A percentile compares a stretch with the other conserved stretches of the same genome.
Conservation (phyloP, 2,888 invertebrate genomes). For the Dolichopus griseipennis region DNA sequence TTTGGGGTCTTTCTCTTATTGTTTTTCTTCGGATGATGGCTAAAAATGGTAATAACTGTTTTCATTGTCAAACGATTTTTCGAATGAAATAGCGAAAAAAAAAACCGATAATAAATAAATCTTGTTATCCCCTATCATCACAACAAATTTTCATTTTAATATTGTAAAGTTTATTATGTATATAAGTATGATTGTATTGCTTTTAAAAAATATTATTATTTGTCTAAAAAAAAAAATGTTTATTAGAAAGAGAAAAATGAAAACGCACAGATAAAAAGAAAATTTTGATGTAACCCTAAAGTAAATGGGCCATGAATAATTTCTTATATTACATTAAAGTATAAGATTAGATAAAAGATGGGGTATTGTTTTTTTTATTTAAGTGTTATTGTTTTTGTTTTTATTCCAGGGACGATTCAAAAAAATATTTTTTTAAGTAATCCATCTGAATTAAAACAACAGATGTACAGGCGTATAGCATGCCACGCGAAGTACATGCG, state of each 20-base stretch:
- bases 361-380: too few relatives aligned
- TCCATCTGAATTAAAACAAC: too few relatives aligned
- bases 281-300: neutral
- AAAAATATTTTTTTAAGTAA: too few relatives aligned
- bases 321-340: neutral
- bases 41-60: neutral
- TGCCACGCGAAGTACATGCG: too few relatives aligned
- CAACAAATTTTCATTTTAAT: neutral
- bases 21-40: neutral
- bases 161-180: too few relatives aligned
- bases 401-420: too few relatives aligned
- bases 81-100: slow-evolving; percentile 3
- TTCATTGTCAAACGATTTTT: slow-evolving; percentile 6
- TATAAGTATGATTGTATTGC: too few relatives aligned
- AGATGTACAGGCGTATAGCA: too few relatives aligned
- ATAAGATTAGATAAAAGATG: too few relatives aligned
- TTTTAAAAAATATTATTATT: neutral
- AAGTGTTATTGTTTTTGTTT: too few relatives aligned
- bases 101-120: slow-evolving; percentile 6
- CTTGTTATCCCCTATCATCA: slow-evolving; percentile 6
- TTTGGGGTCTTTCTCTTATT: too few relatives aligned
- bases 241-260: neutral
- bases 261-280: neutral
- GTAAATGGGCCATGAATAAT: slow-evolving; percentile 1
- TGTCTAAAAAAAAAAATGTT: neutral